phyloP scores from a whole-genome alignment of 2,113 vertebrate species.

The Psittacus erithacus region DNA sequence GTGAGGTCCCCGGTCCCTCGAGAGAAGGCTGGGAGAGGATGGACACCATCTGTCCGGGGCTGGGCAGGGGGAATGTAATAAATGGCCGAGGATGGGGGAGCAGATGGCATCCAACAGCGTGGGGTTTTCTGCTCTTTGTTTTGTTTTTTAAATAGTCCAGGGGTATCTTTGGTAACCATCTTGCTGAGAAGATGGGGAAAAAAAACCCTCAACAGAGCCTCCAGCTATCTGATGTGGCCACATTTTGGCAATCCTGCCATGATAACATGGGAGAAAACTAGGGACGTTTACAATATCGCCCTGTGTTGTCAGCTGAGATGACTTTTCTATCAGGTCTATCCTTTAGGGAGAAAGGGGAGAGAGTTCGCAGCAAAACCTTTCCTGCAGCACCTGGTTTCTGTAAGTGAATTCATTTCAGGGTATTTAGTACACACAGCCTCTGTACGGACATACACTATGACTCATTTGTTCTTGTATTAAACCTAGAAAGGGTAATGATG shows the following conservation, averaged over 20 bases:
- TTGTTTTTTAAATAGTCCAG: not conserved
- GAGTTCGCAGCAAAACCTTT: not conserved
- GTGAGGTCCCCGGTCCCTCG: not conserved
- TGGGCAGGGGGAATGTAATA: not conserved
- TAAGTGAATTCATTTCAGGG: not conserved
- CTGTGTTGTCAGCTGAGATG: not conserved
- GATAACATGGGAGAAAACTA: constrained; percentile 1
- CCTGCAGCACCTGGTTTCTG: not conserved
- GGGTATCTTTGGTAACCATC: constrained; percentile 8
- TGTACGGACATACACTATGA: not conserved
- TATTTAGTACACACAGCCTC: not conserved
- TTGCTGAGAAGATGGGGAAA: not conserved
- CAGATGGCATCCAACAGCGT: constrained; percentile 34
- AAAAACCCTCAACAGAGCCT: not conserved
- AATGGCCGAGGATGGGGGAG: not conserved
- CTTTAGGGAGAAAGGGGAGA: not conserved
- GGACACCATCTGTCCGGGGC: constrained; percentile 46
- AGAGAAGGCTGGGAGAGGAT: not conserved
- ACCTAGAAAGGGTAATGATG: not conserved
- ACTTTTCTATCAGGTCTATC: not conserved
- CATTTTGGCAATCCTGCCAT: not conserved
- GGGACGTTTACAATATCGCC: not conserved
- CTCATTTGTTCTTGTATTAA: not conserved
- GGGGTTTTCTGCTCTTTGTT: not conserved
- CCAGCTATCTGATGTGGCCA: not conserved